Evolutionary conservation across 2,888 invertebrate genomes (phyloP).

Genomic region (Philhelius pedissequus): DNA sequence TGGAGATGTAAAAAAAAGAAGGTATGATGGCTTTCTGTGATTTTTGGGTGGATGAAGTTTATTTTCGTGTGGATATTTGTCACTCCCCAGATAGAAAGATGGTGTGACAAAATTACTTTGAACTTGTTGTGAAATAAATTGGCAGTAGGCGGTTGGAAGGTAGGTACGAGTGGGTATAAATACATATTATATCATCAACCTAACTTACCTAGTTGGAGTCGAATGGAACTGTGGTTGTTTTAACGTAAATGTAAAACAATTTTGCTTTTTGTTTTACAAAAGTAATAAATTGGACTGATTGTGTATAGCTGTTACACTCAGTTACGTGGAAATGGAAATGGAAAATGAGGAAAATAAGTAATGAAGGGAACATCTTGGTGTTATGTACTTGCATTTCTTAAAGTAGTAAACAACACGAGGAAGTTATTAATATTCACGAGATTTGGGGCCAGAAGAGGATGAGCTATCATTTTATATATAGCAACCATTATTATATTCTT

Average conservation of each 20-base stretch:
- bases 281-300: constrained; percentile 11
- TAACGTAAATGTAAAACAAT: constrained; percentile 8
- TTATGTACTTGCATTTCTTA: neutral
- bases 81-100: constrained; percentile 27
- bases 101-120: constrained; percentile 39
- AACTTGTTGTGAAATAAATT: constrained; percentile 42
- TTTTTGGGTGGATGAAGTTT: constrained; percentile 13
- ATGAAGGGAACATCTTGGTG: neutral
- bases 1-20: constrained; percentile 12
- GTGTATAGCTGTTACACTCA: neutral
- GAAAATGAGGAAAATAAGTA: neutral
- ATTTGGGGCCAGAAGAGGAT: neutral
- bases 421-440: neutral
- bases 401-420: neutral
- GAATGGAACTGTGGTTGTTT: neutral
- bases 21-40: constrained; percentile 30
- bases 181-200: neutral
- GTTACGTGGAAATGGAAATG: neutral
- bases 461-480: neutral
- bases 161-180: neutral
- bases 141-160: constrained; percentile 4
- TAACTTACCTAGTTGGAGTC: neutral
- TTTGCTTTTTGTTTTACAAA: constrained; percentile 2
- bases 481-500: neutral
- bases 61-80: constrained; percentile 2